These are phyloP conservation scores for Andrena praecox DNA, from an alignment of 2,888 invertebrate species.

Conservation along the genomic window DNA sequence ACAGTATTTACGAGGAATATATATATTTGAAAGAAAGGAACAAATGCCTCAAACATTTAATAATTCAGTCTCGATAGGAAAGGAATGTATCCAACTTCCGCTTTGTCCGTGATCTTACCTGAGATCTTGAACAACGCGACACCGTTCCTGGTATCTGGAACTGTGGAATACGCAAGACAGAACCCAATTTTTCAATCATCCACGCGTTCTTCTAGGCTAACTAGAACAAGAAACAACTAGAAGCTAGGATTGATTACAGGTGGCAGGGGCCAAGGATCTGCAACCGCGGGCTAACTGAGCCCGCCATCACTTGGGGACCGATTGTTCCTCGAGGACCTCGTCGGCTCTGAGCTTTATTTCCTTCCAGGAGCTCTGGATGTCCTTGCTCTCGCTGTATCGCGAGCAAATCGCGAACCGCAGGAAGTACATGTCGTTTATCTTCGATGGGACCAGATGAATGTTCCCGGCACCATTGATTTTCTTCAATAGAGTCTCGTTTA, in stretches of 20 bases:
- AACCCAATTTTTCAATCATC: background rate
- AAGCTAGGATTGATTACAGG: conserved; percentile 82
- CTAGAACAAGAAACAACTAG: conserved; percentile 14
- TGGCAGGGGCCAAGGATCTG: conserved; percentile 79
- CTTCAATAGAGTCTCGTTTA: conserved; percentile 93
- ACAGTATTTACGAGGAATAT: too few species aligned
- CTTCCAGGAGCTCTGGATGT: conserved; percentile 94
- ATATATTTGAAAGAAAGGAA: too few species aligned
- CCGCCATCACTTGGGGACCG: conserved; percentile 84
- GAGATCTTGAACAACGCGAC: background rate
- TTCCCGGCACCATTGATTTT: conserved; percentile 95
- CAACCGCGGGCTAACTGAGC: conserved; percentile 82
- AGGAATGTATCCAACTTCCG: too few species aligned
- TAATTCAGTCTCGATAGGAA: too few species aligned
- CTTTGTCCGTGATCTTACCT: background rate
- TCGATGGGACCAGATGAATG: conserved; percentile 97
- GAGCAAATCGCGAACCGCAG: conserved; percentile 96
- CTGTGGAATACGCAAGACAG: conserved; percentile 21
- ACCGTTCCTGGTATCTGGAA: background rate
- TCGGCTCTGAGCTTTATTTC: conserved; percentile 92
- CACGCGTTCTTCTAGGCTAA: conserved; percentile 13
- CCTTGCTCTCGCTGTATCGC: conserved; percentile 91
- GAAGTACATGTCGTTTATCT: conserved; percentile 93
- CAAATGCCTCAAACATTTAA: too few species aligned
- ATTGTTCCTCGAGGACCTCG: conserved; percentile 87